These are phyloP conservation scores for Dorcus parallelipipedus DNA, from an alignment of 2,888 invertebrate species.

Conservation along the genomic window DNA sequence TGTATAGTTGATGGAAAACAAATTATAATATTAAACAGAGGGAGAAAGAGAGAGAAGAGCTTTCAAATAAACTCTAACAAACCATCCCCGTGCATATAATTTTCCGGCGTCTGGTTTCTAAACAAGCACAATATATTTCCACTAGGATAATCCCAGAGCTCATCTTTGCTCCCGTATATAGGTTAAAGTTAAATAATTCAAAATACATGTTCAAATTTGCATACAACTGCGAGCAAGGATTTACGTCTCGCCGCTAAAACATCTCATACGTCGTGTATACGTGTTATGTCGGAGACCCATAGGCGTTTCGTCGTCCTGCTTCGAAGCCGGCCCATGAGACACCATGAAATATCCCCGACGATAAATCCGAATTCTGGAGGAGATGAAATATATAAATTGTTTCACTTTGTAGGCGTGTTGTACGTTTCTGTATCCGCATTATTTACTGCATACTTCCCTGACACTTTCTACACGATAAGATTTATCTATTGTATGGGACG, in stretches of 20 bases:
- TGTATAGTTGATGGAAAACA: background rate
- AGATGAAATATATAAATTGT: conserved; percentile 17
- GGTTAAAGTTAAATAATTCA: conserved; percentile 43
- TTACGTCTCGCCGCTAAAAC: conserved; percentile 10
- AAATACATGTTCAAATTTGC: conserved; percentile 41
- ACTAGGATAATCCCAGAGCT: conserved; percentile 36
- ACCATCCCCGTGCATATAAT: conserved; percentile 31
- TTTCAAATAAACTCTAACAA: background rate
- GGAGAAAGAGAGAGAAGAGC: background rate
- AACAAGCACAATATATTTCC: conserved; percentile 36
- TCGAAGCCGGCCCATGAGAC: background rate
- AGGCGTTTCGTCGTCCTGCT: background rate
- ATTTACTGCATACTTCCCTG: conserved; percentile 17
- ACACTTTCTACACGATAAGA: conserved; percentile 13
- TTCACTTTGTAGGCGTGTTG: conserved; percentile 15
- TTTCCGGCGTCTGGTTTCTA: conserved; percentile 35
- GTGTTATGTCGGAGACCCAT: background rate
- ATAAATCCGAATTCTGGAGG: conserved; percentile 14
- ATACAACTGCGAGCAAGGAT: conserved; percentile 32
- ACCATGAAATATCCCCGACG: conserved; percentile 2
- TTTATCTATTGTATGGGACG: conserved; percentile 9
- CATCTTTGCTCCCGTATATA: conserved; percentile 32
- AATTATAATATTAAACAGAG: background rate
- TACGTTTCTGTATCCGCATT: conserved; percentile 13
- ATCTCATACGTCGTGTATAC: background rate